phyloP scores from a whole-genome alignment of 2,113 vertebrate species.

The Menidia beryllina region DNA sequence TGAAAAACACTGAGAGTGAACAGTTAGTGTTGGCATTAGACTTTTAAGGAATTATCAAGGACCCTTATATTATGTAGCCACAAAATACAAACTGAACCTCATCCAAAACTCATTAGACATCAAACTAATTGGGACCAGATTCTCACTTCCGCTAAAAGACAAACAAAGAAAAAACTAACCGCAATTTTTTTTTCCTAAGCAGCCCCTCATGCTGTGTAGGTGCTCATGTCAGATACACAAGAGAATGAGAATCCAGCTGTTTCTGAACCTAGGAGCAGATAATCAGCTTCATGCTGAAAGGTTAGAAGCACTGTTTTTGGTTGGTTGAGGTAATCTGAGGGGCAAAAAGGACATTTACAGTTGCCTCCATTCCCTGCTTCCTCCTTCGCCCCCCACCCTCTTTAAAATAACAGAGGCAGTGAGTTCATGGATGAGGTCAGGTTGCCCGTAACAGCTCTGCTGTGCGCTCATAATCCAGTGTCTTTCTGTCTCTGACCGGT shows the following conservation, averaged over 20 bases:
- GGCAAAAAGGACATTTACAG: constrained; percentile 56
- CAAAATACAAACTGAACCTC: constrained; percentile 7
- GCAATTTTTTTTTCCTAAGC: not conserved
- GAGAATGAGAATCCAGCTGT: constrained; percentile 30
- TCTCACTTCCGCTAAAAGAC: constrained; percentile 26
- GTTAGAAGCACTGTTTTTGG: constrained; percentile 55
- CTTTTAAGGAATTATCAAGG: constrained; percentile 18
- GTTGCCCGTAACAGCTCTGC: constrained; percentile 65
- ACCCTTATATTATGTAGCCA: constrained; percentile 24
- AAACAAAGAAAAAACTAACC: constrained; percentile 13
- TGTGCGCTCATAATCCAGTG: constrained; percentile 75
- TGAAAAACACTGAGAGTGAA: constrained; percentile 14
- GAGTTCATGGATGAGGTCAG: constrained; percentile 78
- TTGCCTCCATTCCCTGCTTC: constrained; percentile 27
- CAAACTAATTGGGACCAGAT: constrained; percentile 4
- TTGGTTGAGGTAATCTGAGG: constrained; percentile 69
- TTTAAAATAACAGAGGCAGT: constrained; percentile 77
- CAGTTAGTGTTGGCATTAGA: constrained; percentile 21
- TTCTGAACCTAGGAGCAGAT: constrained; percentile 55
- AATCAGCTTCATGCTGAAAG: constrained; percentile 62
- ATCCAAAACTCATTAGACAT: constrained; percentile 19
- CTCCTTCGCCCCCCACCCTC: constrained; percentile 13
- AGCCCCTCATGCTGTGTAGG: constrained; percentile 4
- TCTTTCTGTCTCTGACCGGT: constrained; percentile 69
- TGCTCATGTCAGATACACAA: constrained; percentile 2